Evolutionary conservation across 2,797 vertebrate species (phyloP).

Genomic region (Phrynocephalus forsythii): DNA sequence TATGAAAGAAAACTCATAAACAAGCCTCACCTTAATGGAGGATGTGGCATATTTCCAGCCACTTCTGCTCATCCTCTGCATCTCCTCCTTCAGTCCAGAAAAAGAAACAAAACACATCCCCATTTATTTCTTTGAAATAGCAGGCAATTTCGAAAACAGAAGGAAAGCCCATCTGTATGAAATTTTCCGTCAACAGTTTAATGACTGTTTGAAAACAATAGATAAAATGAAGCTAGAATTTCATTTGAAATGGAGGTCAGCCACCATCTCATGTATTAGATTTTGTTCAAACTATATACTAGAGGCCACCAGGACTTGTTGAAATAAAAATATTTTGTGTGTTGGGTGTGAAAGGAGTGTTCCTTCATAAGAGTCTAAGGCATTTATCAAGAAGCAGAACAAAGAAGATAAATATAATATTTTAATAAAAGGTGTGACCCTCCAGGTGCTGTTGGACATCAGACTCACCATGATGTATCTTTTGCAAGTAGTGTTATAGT

Average conservation of each 20-base stretch:
- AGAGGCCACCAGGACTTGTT: background rate
- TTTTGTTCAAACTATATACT: background rate
- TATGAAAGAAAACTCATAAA: constrained; percentile 5
- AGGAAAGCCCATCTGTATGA: constrained; percentile 32
- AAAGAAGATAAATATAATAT: background rate
- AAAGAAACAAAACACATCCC: constrained; percentile 28
- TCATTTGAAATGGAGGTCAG: constrained; percentile 41
- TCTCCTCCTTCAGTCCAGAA: constrained; percentile 3
- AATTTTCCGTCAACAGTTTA: constrained; percentile 43
- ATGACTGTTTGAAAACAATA: constrained; percentile 27
- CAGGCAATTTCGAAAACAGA: constrained; percentile 36
- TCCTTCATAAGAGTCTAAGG: background rate
- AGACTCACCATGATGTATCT: background rate
- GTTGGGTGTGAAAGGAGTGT: background rate
- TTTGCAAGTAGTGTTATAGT: no score
- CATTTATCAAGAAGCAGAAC: background rate
- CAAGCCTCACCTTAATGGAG: background rate
- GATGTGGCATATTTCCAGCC: background rate
- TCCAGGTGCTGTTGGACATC: background rate
- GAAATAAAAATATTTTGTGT: background rate
- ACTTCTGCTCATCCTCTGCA: constrained; percentile 37
- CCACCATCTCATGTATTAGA: background rate
- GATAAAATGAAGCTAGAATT: constrained; percentile 18
- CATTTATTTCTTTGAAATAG: constrained; percentile 45
- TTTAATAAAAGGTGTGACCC: background rate